Conservation (phyloP, 2,797 vertebrate genomes). For the Ispidina picta region DNA sequence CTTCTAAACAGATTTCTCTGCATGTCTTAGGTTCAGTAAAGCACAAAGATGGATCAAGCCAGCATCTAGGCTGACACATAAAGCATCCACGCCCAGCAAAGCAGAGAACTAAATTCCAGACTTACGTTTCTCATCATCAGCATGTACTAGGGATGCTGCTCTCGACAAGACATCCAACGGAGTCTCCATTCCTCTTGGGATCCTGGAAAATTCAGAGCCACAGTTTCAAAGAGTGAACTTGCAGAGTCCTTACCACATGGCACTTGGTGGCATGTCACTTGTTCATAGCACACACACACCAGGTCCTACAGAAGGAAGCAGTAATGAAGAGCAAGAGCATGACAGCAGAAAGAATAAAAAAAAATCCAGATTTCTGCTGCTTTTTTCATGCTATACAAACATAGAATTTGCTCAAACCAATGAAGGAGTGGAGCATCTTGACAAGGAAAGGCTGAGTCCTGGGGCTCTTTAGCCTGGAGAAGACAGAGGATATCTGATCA, state of each 20-base stretch:
- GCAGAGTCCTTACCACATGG: neutral
- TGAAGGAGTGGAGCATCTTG: neutral
- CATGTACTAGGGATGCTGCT: slow-evolving; percentile 96
- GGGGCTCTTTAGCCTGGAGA: neutral
- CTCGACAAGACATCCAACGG: slow-evolving; percentile 96
- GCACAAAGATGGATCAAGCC: neutral
- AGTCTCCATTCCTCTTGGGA: slow-evolving; percentile 93
- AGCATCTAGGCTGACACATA: fast-evolving
- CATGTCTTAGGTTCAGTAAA: neutral
- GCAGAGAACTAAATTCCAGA: slow-evolving; percentile 15
- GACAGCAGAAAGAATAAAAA: neutral
- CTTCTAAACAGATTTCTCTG: neutral
- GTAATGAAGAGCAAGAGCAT: neutral
- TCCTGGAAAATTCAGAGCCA: slow-evolving; percentile 64
- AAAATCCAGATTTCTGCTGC: neutral
- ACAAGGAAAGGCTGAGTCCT: neutral
- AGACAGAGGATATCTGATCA: neutral
- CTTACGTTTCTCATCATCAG: slow-evolving; percentile 97
- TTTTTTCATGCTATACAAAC: neutral
- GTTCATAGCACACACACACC: neutral
- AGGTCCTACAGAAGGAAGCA: neutral
- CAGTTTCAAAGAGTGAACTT: neutral
- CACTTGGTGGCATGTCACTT: neutral
- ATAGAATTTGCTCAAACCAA: neutral
- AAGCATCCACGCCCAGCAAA: neutral